Conservation (phyloP, 2,888 invertebrate genomes). For the Rhorus exstirpatorius region DNA sequence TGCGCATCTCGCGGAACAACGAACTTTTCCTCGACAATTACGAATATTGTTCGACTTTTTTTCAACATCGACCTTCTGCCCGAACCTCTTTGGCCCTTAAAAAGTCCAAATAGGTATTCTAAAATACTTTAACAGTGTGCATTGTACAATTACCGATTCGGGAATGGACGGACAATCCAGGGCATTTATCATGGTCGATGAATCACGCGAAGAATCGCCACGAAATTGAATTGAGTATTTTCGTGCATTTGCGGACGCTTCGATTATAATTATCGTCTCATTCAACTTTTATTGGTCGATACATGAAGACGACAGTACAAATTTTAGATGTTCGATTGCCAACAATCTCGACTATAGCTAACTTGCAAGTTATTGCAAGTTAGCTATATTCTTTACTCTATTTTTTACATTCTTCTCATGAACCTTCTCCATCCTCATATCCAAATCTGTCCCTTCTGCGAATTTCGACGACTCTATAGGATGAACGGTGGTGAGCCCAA, state of each 20-base stretch:
- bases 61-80: slow-evolving; percentile 50
- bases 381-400: neutral
- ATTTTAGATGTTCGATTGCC: too few relatives aligned
- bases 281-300: too few relatives aligned
- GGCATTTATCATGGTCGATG: slow-evolving; percentile 46
- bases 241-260: too few relatives aligned
- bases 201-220: neutral
- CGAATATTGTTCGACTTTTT: slow-evolving; percentile 75
- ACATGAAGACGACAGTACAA: too few relatives aligned
- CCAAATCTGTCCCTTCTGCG: neutral
- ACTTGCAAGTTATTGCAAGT: too few relatives aligned
- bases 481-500: slow-evolving; percentile 45
- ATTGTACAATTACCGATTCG: neutral
- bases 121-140: neutral
- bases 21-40: slow-evolving; percentile 73
- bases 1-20: slow-evolving; percentile 65
- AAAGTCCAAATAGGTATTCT: neutral
- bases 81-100: neutral
- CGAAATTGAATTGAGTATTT: too few relatives aligned
- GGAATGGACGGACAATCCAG: neutral
- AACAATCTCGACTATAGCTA: neutral
- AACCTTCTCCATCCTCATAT: neutral
- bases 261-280: too few relatives aligned
- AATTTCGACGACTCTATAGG: slow-evolving; percentile 26
- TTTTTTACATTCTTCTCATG: slow-evolving; percentile 5